Base-by-base conservation (phyloP, 2,888 invertebrate genomes). In the Luperina nickerlii region DNA sequence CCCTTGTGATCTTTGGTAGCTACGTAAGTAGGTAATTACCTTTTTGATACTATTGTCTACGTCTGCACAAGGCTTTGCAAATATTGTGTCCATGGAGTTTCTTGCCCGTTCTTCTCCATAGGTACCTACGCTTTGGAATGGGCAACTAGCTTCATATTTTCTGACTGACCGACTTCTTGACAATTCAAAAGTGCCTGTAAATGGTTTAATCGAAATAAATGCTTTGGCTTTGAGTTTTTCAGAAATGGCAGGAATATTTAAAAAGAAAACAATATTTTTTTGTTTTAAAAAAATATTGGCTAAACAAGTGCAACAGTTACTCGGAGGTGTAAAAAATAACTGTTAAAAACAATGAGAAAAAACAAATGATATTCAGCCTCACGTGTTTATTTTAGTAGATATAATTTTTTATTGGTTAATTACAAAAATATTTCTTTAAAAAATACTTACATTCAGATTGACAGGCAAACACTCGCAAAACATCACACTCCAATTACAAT, bases 291-390 rank as follows among this genome's bases (percentile, higher is more conserved):
- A 67, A 20, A 3, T 57, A 60, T 78, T 42, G 13, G 32, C 68
- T 32, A 72, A 72, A 78, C 51, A 70, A 76, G 83, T 65, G 83
- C 83, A 82, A 83, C 82, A 82, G 78, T 60, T 79, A 57, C 15
- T 7, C 8, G 20, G 7, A 27, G 15, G 15, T 60, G 51, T 8
- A 62, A 81, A 67, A 76, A 74, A 66, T 24, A 60, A 1, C 9
- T 6, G 7, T 2, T 38, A 24, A 8, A n/a, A 20, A 68, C 27
- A 15, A 51, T 32, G 9, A 15, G 6, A 38, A 54, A 65, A 1
- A 9, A 7, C 54, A 27, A 2, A 11, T 18, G 13, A 42, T 3
- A 60, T 42, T 67, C 13, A 54, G 11, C 8, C 62, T n/a, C 8
- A 54, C 6, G 32, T 32, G 8, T 68, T 45, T 48, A 18, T 3